Evolutionary conservation across 2,888 invertebrate species (phyloP), one percentile per base, ranked within the genome.

Genomic region (Xestia xanthographa): DNA sequence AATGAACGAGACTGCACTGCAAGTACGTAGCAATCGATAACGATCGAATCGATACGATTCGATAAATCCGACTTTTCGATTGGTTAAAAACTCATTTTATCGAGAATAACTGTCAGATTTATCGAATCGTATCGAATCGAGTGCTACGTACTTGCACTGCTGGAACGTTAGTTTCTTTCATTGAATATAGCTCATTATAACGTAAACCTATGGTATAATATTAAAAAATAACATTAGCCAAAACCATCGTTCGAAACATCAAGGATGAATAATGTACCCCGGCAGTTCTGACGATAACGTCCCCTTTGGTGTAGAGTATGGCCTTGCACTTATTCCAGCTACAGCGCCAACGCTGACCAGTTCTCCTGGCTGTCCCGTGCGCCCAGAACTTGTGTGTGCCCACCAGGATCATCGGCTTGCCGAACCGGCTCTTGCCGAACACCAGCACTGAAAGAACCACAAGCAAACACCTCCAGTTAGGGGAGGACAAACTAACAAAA

Each of bases 221-320:
- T 17, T 26, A 45, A 12, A 76, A n/a, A n/a, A 29, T 43, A 29
- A 20, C 4, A 11, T 38, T 34, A 34, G 34, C 34, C 34, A 48
- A 29, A 43, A 58, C 14, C 17, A 11, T 17, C 29, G 5, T 38
- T 41, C 67, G 56, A 70, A 43, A 56, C 17, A 38, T 76, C 72
- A 86, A 26, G 80, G 77, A 85, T 93, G 93, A 38, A 85, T 90
- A 77, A 77, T 94, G 93, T 72, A 92, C 93, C 12, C 89, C 84
- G 8, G 50, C 68, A 26, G 93, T 92, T 63, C 73, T 87, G 3
- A 90, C 79, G 41, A 93, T 93, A 3, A 93, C 77, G 68, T 93
- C 91, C 1, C 90, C 66, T 69, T 87, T 81, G 5, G 92, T 94
- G 74, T 79, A 87, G 34, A 94, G 73, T 1, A 85, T 80, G 4